Evolutionary conservation across 1,140 invertebrate genomes (phyloP).

Genomic region (Hylaeus volcanicus): DNA sequence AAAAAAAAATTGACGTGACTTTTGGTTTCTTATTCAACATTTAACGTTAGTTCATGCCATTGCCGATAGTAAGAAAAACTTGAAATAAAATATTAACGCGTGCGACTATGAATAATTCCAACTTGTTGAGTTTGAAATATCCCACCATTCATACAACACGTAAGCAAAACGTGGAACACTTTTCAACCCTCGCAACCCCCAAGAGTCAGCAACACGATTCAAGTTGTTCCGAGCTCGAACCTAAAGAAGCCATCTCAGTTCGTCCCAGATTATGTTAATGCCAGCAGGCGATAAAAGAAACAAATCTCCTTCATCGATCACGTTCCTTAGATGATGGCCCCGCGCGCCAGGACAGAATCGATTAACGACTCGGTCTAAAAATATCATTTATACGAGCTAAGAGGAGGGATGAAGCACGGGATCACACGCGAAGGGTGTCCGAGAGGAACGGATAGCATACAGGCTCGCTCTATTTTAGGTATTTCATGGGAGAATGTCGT

Average conservation of each 20-base stretch:
- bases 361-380: conserved; percentile 23
- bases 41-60: too few relatives aligned
- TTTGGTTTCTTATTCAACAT: too few relatives aligned
- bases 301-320: conserved; percentile 7
- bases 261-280: not conserved
- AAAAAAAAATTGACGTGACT: too few relatives aligned
- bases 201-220: too few relatives aligned
- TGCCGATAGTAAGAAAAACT: too few relatives aligned
- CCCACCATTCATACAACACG: too few relatives aligned
- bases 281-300: not conserved
- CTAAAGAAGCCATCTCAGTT: not conserved
- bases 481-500: conserved; percentile 16
- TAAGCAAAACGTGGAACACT: too few relatives aligned
- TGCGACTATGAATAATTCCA: too few relatives aligned
- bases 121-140: too few relatives aligned
- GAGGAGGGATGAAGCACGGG: not conserved
- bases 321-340: not conserved
- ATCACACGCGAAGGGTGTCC: not conserved
- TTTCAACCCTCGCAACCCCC: too few relatives aligned
- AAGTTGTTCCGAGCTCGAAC: not conserved
- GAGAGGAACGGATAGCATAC: not conserved
- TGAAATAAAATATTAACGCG: too few relatives aligned
- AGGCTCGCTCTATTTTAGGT: conserved; percentile 27
- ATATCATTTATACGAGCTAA: not conserved
- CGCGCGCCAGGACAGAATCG: conserved; percentile 4